Evolutionary conservation across 1,140 invertebrate genomes (phyloP), one percentile per base, ranked within the genome.

Genomic region (Thaumatotibia leucotreta): DNA sequence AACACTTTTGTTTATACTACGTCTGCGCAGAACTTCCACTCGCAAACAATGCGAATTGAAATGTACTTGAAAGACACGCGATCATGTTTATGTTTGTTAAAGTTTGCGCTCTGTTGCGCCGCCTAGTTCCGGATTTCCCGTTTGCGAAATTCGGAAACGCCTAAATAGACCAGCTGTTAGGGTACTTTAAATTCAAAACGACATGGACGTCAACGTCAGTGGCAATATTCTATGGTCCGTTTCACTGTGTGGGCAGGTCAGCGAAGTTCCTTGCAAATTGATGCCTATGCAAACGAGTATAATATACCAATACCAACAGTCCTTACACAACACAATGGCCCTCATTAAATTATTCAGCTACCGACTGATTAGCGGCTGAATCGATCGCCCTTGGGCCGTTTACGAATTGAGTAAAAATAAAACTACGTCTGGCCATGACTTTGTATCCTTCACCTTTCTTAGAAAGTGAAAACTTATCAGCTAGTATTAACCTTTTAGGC

Each of bases 1-100:
- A 58, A 50, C n/a, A 45, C 17, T 45, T 75, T 80, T 84, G 80
- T 83, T 85, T 82, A 73, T 81, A 45, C 39, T 20, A 29, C 27
- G 27, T 2, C 27, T 45, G 39, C 39, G 39, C 39, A 45, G 6
- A 45, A 29, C 27, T 29, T 6, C 80, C 63, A 71, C 72, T 27
- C 17, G 24, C 29, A 33, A 62, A 32, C 39, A 33, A 33, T 35
- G 17, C 20, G 31, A 33, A 35, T 62, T 62, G 39, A 14, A 20
- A 45, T 45, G 52, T 58, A 29, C 24, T 29, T 4, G 17, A 58
- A 58, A 27, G 23, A 14, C 52, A 58, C 52, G 52, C 52, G 52
- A 58, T 27, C 52, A n/a, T 27, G 61, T 33, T 32, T 62, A 33
- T 62, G 32, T 62, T 62, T 62, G 24, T 58, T 29, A 23, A 24